Conservation (phyloP, 2,113 vertebrate genomes). For the Poeciliopsis retropinna region DNA sequence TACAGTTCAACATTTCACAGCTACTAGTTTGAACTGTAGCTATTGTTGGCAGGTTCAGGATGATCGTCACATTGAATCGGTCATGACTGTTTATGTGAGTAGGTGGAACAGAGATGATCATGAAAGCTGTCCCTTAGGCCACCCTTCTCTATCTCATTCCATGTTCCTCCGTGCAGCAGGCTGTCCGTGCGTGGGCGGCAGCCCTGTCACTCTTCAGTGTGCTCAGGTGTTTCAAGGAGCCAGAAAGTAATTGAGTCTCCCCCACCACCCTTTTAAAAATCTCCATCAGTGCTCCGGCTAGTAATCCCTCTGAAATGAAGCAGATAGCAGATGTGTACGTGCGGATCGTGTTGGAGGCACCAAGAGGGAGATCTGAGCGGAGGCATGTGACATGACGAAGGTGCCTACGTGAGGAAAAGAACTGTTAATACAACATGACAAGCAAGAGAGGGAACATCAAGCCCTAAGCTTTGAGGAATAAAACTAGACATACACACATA, state of each 20-base stretch:
- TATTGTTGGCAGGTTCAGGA: slow-evolving; percentile 10
- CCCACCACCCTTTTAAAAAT: slow-evolving; percentile 46
- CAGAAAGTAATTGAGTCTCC: slow-evolving; percentile 74
- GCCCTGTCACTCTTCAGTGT: slow-evolving; percentile 52
- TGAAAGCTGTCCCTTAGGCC: slow-evolving; percentile 31
- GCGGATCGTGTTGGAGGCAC: slow-evolving; percentile 19
- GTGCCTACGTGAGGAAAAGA: slow-evolving; percentile 32
- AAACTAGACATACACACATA: not conserved
- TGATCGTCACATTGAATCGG: slow-evolving; percentile 27
- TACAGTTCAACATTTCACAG: slow-evolving; percentile 12
- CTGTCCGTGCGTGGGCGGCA: slow-evolving; percentile 52
- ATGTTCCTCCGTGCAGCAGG: slow-evolving; percentile 21
- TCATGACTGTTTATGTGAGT: slow-evolving; percentile 17
- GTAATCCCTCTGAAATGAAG: slow-evolving; percentile 74
- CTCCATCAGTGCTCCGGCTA: slow-evolving; percentile 48
- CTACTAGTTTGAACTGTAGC: slow-evolving; percentile 29
- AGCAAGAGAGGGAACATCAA: not conserved
- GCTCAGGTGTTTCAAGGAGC: slow-evolving; percentile 74
- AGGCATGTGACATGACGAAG: slow-evolving; percentile 10
- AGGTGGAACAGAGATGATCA: slow-evolving; percentile 30
- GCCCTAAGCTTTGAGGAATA: not conserved
- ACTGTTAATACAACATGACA: slow-evolving; percentile 4
- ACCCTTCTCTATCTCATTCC: slow-evolving; percentile 8
- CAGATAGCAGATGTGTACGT: slow-evolving; percentile 44
- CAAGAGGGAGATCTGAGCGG: slow-evolving; percentile 3